A percentile compares a stretch with the other conserved stretches of the same genome.
phyloP scores from a whole-genome alignment of 2,113 vertebrate genomes.

The Anolis carolinensis region DNA sequence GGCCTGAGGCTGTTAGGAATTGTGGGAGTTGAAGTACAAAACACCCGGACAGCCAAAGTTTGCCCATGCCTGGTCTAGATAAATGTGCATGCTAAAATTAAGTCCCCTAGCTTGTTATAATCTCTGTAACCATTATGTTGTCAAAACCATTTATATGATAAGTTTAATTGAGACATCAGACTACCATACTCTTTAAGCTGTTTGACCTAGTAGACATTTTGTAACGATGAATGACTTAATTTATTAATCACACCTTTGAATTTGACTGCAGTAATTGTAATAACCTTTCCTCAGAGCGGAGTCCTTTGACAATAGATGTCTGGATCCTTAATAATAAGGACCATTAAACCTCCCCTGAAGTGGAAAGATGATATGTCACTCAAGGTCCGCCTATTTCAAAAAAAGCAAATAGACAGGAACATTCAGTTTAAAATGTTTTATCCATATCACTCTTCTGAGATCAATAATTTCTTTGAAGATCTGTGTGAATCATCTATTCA shows the following conservation, averaged over 20 bases:
- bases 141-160: not conserved
- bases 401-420: slow-evolving; percentile 45
- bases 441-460: slow-evolving; percentile 8
- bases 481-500: not conserved
- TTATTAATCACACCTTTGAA: slow-evolving; percentile 26
- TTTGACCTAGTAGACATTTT: not conserved
- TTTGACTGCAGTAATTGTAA: slow-evolving; percentile 38
- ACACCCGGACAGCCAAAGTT: too few relatives aligned
- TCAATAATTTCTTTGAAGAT: not conserved
- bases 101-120: not conserved
- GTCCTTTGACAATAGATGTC: slow-evolving; percentile 31
- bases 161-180: slow-evolving; percentile 17
- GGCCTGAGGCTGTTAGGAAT: too few relatives aligned
- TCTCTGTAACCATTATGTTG: not conserved
- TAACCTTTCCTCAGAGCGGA: slow-evolving; percentile 12
- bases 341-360: slow-evolving; percentile 44
- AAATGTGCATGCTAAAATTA: not conserved
- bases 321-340: slow-evolving; percentile 36
- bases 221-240: not conserved
- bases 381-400: slow-evolving; percentile 46
- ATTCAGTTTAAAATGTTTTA: slow-evolving; percentile 42
- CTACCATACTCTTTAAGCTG: not conserved
- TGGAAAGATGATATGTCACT: slow-evolving; percentile 38
- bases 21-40: too few relatives aligned
- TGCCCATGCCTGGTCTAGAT: too few relatives aligned